These are phyloP conservation scores for Pectinophora gossypiella DNA, from an alignment of 1,140 invertebrate genomes.

Conservation along the genomic window DNA sequence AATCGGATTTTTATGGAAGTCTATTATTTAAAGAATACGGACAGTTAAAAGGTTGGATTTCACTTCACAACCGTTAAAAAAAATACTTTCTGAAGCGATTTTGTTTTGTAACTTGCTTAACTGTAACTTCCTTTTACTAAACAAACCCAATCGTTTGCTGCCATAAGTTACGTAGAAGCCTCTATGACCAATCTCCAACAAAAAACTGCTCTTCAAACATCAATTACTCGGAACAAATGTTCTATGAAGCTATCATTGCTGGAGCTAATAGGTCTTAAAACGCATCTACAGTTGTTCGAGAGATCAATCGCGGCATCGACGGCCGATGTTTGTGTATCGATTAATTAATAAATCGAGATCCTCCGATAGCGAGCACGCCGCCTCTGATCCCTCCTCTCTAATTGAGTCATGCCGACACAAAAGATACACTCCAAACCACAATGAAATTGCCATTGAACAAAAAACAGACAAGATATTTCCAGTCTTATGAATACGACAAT, in stretches of 20 bases:
- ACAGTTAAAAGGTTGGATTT: not conserved
- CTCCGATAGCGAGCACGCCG: conserved; percentile 34
- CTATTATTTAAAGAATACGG: no score
- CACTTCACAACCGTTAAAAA: no score
- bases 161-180: no score
- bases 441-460: not conserved
- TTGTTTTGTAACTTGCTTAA: no score
- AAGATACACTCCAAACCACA: conserved; percentile 46
- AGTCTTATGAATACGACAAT: not conserved
- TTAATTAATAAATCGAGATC: conserved; percentile 71
- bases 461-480: conserved; percentile 9
- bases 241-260: not conserved
- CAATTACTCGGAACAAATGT: not conserved
- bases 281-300: conserved; percentile 27
- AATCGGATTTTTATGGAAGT: conserved; percentile 3
- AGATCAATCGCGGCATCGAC: conserved; percentile 53
- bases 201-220: not conserved
- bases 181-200: no score
- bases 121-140: no score
- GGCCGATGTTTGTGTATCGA: conserved; percentile 71
- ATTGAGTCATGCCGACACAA: conserved; percentile 67
- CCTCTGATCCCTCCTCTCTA: conserved; percentile 54
- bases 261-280: not conserved
- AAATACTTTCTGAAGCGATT: no score
- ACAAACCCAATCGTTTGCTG: no score